phyloP scores from a whole-genome alignment of 2,797 vertebrate species.

The Micrastur ruficollis region DNA sequence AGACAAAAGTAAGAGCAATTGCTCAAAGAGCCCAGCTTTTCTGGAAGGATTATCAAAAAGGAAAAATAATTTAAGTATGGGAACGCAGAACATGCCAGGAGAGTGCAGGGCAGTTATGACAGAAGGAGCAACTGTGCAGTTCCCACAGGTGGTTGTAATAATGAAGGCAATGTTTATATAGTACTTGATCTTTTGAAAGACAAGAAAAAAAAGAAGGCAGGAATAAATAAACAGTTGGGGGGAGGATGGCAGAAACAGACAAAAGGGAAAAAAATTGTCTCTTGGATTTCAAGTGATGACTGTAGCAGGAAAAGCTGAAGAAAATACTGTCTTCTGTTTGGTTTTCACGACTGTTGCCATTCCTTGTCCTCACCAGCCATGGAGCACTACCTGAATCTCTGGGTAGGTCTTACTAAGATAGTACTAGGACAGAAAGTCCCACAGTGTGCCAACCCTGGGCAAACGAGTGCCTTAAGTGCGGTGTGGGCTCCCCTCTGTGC shows the following conservation, averaged over 20 bases:
- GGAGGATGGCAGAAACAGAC: neutral
- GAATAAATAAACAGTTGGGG: neutral
- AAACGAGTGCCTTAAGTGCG: fast-evolving
- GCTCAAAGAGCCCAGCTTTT: neutral
- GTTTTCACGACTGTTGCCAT: neutral
- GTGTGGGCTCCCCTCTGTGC: neutral
- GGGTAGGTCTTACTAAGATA: neutral
- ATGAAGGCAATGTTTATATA: neutral
- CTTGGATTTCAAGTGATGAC: neutral
- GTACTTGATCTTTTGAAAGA: neutral
- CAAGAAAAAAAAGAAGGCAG: neutral
- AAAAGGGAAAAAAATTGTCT: neutral
- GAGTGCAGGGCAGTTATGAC: neutral
- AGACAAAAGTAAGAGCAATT: neutral
- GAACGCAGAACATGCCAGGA: neutral
- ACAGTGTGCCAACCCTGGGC: neutral
- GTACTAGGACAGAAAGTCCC: too few relatives aligned
- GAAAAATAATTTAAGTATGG: neutral
- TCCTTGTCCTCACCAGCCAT: neutral
- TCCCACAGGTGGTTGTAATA: neutral
- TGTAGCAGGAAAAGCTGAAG: neutral
- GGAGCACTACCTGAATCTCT: too few relatives aligned
- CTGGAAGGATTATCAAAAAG: neutral
- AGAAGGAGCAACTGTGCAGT: neutral
- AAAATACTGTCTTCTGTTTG: neutral